A percentile compares a stretch with the other conserved stretches of the same genome.
Conservation (phyloP, 2,888 invertebrate species). For the Zygothrica quintamaculata region DNA sequence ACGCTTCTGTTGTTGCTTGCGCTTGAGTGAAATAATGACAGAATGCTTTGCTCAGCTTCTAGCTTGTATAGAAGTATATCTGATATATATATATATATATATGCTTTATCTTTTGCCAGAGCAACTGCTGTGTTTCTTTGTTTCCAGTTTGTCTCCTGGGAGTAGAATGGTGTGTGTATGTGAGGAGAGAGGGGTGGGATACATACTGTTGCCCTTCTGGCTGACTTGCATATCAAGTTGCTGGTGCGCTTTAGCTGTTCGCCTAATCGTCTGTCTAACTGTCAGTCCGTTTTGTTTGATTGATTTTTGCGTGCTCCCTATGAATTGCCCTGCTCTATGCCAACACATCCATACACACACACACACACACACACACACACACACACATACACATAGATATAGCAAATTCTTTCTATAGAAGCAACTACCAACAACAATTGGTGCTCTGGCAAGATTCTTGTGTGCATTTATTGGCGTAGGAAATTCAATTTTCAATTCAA, state of each 20-base stretch:
- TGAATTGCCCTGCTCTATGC: constrained; percentile 3
- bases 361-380: not conserved
- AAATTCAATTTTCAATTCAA: constrained; percentile 64
- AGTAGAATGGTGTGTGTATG: no score
- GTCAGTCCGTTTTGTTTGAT: constrained; percentile 77
- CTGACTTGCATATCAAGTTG: constrained; percentile 68
- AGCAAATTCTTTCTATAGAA: constrained; percentile 2
- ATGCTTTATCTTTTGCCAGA: constrained; percentile 17
- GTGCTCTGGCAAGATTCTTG: constrained; percentile 33
- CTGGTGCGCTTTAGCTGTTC: constrained; percentile 50
- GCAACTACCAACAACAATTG: not conserved
- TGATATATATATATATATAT: no score
- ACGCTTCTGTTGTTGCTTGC: constrained; percentile 74
- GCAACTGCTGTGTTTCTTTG: constrained; percentile 35
- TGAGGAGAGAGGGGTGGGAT: no score
- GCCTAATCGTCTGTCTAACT: constrained; percentile 77
- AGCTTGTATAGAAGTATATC: no score
- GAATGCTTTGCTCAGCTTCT: constrained; percentile 38
- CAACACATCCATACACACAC: constrained; percentile 5
- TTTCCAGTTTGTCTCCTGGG: constrained; percentile 35
- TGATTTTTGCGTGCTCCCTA: constrained; percentile 58
- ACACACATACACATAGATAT: not conserved
- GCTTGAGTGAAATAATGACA: constrained; percentile 71
- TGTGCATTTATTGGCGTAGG: constrained; percentile 66
- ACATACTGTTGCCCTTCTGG: constrained; percentile 37